Evolutionary conservation across 2,113 vertebrate genomes (phyloP).

Genomic region (Rallus limicola): DNA sequence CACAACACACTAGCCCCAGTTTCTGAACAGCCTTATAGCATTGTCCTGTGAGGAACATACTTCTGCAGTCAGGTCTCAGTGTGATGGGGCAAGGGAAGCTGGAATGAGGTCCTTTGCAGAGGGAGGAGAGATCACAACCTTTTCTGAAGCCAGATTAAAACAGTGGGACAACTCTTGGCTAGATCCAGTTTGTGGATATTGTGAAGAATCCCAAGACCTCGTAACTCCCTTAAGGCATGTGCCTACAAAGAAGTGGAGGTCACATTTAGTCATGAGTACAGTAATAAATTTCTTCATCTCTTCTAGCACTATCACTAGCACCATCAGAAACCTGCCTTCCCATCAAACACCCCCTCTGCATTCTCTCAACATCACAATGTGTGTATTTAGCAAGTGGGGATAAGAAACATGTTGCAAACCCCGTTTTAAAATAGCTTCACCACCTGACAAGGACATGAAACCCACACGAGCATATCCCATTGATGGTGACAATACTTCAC

Average conservation of each 20-base stretch:
- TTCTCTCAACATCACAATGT: not conserved
- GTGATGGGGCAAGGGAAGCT: not conserved
- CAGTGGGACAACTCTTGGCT: not conserved
- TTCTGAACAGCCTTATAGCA: not conserved
- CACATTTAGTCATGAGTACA: not conserved
- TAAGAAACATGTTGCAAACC: not conserved
- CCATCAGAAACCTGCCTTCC: not conserved
- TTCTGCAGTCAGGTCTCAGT: not conserved
- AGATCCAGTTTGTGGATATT: not conserved
- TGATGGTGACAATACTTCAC: not conserved
- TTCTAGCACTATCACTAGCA: not conserved
- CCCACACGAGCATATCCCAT: not conserved
- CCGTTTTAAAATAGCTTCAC: not conserved
- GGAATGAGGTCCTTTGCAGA: not conserved
- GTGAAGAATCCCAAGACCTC: not conserved
- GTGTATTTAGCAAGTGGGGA: not conserved
- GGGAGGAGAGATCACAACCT: not conserved
- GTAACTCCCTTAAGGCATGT: not conserved
- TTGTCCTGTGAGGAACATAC: rapidly evolving
- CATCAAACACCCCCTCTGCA: not conserved
- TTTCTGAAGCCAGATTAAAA: not conserved
- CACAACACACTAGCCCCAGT: rapidly evolving
- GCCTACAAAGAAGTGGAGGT: not conserved
- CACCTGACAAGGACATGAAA: not conserved
- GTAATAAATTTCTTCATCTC: not conserved